Conservation (phyloP, 2,797 vertebrate species). For the Paramormyrops hopkinsi region DNA sequence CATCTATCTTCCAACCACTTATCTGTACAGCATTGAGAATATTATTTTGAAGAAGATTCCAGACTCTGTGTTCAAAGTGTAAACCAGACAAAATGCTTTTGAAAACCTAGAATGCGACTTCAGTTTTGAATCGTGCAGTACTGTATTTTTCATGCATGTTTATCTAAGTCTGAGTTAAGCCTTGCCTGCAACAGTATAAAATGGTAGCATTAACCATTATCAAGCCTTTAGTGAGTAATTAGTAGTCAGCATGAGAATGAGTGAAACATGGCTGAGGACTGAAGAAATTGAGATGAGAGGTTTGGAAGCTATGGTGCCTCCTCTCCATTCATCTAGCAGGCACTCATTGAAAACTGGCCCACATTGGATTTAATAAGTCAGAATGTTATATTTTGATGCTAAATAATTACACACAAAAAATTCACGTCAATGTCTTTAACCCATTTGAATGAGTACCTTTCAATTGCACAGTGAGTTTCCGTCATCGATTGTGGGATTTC, state of each 20-base stretch:
- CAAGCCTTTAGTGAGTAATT: background rate
- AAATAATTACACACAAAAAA: background rate
- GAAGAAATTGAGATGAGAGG: background rate
- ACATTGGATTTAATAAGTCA: background rate
- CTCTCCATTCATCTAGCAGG: background rate
- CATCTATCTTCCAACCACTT: background rate
- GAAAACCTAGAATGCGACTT: background rate
- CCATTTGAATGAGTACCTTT: background rate
- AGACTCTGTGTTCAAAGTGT: background rate
- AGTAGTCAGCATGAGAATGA: background rate
- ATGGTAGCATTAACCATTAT: background rate
- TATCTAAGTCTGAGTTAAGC: background rate
- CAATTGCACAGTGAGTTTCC: background rate
- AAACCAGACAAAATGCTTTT: background rate
- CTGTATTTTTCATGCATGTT: background rate
- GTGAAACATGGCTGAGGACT: background rate
- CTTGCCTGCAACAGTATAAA: background rate
- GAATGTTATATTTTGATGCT: background rate
- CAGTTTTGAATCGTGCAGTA: background rate
- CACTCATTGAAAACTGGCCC: background rate
- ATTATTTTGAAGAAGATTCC: background rate
- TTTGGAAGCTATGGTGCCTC: background rate
- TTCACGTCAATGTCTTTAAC: background rate
- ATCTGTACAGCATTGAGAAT: background rate
- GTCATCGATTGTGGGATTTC: background rate